Conservation (phyloP, 2,888 invertebrate species). For the Dyspetes luteomarginatus region DNA sequence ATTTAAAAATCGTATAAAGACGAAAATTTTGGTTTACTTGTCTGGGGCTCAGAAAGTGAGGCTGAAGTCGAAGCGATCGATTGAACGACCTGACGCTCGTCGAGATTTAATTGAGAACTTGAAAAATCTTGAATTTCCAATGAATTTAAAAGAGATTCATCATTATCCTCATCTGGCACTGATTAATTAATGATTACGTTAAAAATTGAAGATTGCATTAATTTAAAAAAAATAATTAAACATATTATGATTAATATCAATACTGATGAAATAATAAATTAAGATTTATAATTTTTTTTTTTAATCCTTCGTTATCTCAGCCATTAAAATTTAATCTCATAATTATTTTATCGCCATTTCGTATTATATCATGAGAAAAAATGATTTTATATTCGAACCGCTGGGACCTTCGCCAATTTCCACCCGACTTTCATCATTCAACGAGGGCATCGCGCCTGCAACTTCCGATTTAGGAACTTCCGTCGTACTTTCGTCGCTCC, state of each 20-base stretch:
- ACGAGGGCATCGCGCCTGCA: constrained; percentile 15
- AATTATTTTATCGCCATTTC: not conserved
- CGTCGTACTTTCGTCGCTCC: constrained; percentile 42
- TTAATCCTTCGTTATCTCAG: too few species aligned
- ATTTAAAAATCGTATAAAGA: not conserved
- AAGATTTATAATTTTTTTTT: too few species aligned
- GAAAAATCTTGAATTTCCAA: constrained; percentile 12
- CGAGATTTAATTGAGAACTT: constrained; percentile 6
- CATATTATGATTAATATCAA: too few species aligned
- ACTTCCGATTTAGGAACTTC: constrained; percentile 19
- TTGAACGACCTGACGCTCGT: not conserved
- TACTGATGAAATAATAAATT: too few species aligned
- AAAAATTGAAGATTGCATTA: too few species aligned
- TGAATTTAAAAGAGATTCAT: not conserved
- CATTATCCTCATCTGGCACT: constrained; percentile 16
- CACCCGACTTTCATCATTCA: not conserved
- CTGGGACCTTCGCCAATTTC: constrained; percentile 6
- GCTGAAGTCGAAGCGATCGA: constrained; percentile 32
- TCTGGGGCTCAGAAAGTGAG: constrained; percentile 26
- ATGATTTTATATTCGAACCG: not conserved
- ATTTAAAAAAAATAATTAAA: too few species aligned
- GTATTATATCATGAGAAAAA: not conserved
- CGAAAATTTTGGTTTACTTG: constrained; percentile 27
- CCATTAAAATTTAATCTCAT: not conserved
- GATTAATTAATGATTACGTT: too few species aligned